These are phyloP conservation scores for Chunga burmeisteri DNA, from an alignment of 2,113 vertebrate genomes.

Conservation along the genomic window DNA sequence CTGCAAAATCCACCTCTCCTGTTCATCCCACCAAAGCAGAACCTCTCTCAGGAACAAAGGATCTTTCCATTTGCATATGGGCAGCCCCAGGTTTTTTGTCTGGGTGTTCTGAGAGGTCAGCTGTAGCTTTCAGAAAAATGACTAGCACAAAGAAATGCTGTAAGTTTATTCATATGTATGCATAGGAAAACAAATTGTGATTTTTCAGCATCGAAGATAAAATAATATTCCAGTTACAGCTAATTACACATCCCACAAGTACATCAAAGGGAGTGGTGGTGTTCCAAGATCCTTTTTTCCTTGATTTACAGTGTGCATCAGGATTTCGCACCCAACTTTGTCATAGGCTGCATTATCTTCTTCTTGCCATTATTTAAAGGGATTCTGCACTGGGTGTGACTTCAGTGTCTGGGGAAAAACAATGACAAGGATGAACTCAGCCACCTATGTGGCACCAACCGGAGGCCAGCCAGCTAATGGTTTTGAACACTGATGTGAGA, in stretches of 20 bases:
- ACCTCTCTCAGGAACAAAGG: constrained; percentile 3
- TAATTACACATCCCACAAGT: constrained; percentile 63
- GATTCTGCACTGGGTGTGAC: background rate
- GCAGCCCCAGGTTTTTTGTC: constrained; percentile 20
- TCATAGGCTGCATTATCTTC: background rate
- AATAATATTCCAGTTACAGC: constrained; percentile 65
- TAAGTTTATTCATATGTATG: background rate
- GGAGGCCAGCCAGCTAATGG: background rate
- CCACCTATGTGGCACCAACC: background rate
- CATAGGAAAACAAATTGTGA: constrained; percentile 54
- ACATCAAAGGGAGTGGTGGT: constrained; percentile 1
- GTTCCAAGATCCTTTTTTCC: background rate
- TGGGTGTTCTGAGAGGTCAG: background rate
- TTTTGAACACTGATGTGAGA: background rate
- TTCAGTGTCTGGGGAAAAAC: background rate
- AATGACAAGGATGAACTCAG: background rate
- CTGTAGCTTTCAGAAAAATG: background rate
- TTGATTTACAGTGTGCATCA: background rate
- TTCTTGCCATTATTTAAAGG: background rate
- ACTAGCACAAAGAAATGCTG: background rate
- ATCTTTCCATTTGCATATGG: background rate
- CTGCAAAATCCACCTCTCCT: background rate
- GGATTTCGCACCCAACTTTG: constrained; percentile 20
- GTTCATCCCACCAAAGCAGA: background rate
- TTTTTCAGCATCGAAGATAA: constrained; percentile 63